phyloP scores from a whole-genome alignment of 2,113 vertebrate genomes.

The Chaenocephalus aceratus region DNA sequence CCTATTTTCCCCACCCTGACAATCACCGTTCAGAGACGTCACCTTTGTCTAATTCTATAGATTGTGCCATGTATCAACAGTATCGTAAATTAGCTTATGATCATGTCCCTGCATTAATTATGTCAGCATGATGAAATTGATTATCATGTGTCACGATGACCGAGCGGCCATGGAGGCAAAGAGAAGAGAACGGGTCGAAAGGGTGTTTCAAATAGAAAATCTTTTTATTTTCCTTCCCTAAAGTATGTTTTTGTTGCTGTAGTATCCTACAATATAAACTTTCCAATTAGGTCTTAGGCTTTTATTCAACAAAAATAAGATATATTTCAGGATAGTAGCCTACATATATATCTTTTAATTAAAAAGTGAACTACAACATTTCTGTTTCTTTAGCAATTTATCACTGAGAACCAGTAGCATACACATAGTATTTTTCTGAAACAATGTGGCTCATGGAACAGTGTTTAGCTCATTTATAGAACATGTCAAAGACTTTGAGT shows the following conservation, averaged over 20 bases:
- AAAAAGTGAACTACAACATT: not conserved
- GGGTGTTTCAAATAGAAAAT: too few species aligned
- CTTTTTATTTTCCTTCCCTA: too few species aligned
- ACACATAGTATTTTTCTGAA: not conserved
- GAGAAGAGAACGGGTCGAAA: too few species aligned
- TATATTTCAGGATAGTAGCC: not conserved
- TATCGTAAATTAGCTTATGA: not conserved
- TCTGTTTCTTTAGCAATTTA: too few species aligned
- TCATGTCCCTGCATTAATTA: slow-evolving; percentile 7
- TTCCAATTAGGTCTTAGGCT: not conserved
- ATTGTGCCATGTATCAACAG: not conserved
- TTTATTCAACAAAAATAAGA: not conserved
- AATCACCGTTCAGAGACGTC: not conserved
- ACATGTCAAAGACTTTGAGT: not conserved
- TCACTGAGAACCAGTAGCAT: too few species aligned
- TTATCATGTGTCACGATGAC: not conserved
- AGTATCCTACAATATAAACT: not conserved
- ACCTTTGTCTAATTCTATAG: not conserved
- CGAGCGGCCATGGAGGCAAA: too few species aligned
- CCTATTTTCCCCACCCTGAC: too few species aligned
- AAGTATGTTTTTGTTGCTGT: not conserved
- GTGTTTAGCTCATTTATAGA: not conserved
- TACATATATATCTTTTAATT: too few species aligned
- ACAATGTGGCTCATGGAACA: not conserved
- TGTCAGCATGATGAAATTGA: slow-evolving; percentile 2